phyloP scores from a whole-genome alignment of 1,140 invertebrate species.

The Macrocentrus cingulum region DNA sequence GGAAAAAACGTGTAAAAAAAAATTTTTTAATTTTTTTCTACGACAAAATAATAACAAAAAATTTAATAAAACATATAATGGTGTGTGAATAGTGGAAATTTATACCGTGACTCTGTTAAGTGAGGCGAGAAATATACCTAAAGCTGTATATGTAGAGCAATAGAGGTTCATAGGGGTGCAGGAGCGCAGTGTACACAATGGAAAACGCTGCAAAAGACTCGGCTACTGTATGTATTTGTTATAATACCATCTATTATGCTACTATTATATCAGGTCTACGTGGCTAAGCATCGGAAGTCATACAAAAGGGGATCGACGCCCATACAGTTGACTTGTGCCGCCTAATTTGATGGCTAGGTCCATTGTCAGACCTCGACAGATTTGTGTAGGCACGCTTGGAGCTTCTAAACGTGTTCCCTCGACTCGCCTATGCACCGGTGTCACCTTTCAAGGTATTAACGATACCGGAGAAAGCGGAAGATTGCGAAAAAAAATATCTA shows the following conservation, averaged over 20 bases:
- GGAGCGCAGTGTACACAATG: background rate
- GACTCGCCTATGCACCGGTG: background rate
- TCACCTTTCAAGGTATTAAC: background rate
- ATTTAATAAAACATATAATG: too few species aligned
- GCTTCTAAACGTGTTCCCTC: conserved; percentile 20
- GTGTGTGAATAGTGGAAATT: too few species aligned
- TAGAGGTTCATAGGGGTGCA: too few species aligned
- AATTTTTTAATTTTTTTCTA: too few species aligned
- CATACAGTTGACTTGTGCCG: conserved; percentile 48
- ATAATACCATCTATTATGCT: conserved; percentile 21
- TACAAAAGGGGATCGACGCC: conserved; percentile 33
- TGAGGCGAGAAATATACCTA: too few species aligned
- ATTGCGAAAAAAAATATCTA: conserved; percentile 1
- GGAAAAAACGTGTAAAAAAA: too few species aligned
- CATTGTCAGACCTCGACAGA: conserved; percentile 37
- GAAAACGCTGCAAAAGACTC: background rate
- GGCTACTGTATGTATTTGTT: conserved; percentile 15
- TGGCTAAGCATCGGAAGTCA: conserved; percentile 3
- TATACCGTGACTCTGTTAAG: too few species aligned
- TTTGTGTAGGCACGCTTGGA: conserved; percentile 34
- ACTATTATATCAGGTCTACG: conserved; percentile 9
- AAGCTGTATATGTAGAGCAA: too few species aligned
- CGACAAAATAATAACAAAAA: too few species aligned
- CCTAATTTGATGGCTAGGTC: conserved; percentile 48
- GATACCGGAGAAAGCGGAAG: background rate